These are phyloP conservation scores for Tridacna gigas DNA, from an alignment of 2,888 invertebrate genomes.

Conservation along the genomic window DNA sequence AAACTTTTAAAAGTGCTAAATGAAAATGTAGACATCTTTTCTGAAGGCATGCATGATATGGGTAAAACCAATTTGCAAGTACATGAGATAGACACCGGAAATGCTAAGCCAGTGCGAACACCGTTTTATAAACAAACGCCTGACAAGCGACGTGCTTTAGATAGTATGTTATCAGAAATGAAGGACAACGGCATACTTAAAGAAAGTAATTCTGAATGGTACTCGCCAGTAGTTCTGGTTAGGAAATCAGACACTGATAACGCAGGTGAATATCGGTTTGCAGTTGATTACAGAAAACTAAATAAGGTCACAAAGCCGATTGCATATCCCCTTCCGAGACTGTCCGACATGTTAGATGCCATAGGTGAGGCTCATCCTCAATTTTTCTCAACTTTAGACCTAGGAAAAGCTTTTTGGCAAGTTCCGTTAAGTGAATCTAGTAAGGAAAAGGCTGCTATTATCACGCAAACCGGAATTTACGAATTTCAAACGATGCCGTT, in stretches of 20 bases:
- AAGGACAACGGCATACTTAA: background rate
- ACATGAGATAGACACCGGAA: conserved; percentile 37
- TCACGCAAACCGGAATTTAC: conserved; percentile 59
- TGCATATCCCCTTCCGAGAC: conserved; percentile 56
- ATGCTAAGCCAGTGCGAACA: conserved; percentile 29
- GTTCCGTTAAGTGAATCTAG: conserved; percentile 49
- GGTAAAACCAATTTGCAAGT: conserved; percentile 45
- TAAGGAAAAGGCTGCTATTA: conserved; percentile 59
- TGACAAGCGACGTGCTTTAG: conserved; percentile 12
- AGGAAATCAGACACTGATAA: background rate
- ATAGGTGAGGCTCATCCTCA: conserved; percentile 57
- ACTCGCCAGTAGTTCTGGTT: background rate
- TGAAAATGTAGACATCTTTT: conserved; percentile 52
- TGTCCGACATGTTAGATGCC: conserved; percentile 60
- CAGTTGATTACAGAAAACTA: conserved; percentile 54
- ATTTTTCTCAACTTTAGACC: conserved; percentile 60
- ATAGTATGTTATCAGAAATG: background rate
- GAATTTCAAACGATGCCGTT: conserved; percentile 53
- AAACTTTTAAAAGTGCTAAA: conserved; percentile 32
- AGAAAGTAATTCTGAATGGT: conserved; percentile 1
- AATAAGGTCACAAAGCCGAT: conserved; percentile 29
- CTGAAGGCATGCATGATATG: conserved; percentile 43
- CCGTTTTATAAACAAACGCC: conserved; percentile 37
- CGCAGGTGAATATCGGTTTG: conserved; percentile 13
- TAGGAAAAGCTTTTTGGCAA: conserved; percentile 35